These are phyloP conservation scores for Caenorhabditis imperialis DNA, from an alignment of 2,888 invertebrate genomes.

Conservation along the genomic window DNA sequence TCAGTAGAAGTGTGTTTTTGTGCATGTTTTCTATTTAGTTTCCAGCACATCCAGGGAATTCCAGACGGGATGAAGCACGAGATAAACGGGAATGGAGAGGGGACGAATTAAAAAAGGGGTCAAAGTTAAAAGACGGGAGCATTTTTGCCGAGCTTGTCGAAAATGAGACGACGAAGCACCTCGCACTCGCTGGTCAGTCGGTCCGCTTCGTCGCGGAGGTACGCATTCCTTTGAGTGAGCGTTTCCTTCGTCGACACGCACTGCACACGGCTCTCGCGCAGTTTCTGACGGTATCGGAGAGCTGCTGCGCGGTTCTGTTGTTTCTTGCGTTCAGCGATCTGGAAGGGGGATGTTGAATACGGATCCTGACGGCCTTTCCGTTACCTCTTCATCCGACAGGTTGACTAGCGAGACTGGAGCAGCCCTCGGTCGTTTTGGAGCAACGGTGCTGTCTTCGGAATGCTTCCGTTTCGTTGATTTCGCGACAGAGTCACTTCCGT, in stretches of 20 bases:
- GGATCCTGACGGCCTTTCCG: no score
- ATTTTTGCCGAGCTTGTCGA: conserved; percentile 45
- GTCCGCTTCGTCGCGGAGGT: conserved; percentile 65
- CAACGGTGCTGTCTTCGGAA: conserved; percentile 24
- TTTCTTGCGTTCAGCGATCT: conserved; percentile 73
- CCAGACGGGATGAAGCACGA: background rate
- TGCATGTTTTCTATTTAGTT: conserved; percentile 10
- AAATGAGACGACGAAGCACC: conserved; percentile 49
- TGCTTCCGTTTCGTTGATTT: conserved; percentile 11
- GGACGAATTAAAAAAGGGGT: background rate
- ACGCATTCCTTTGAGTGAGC: conserved; percentile 65
- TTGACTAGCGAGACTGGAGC: conserved; percentile 63
- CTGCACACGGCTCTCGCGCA: conserved; percentile 37
- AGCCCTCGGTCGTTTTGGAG: conserved; percentile 52
- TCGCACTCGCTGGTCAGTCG: conserved; percentile 67
- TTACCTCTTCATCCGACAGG: conserved; percentile 51
- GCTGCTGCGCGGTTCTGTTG: conserved; percentile 75
- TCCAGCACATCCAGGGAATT: conserved; percentile 3
- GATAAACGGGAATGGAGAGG: conserved; percentile 5
- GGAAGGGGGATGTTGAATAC: no score
- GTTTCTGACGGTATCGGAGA: conserved; percentile 71
- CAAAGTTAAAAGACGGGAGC: conserved; percentile 15
- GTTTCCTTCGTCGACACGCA: conserved; percentile 42
- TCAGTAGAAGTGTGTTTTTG: conserved; percentile 5
- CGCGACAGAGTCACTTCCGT: conserved; percentile 10